Conservation (phyloP, 2,888 invertebrate genomes). For the Ptychoptera contaminata region DNA sequence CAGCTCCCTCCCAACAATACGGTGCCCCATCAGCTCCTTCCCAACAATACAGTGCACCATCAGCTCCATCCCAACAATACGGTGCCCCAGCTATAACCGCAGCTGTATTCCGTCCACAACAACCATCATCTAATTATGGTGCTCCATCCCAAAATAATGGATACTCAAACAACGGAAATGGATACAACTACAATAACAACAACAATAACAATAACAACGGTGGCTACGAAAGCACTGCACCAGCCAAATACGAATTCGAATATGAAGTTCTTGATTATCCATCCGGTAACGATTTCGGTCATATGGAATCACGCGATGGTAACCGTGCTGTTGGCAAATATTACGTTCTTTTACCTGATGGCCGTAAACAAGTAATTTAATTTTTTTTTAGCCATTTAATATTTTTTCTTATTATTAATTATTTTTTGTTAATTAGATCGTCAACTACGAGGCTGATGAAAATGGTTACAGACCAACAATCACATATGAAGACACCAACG, state of each 20-base stretch:
- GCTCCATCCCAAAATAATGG: constrained; percentile 19
- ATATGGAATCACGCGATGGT: constrained; percentile 45
- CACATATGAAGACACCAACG: constrained; percentile 44
- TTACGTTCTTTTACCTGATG: constrained; percentile 50
- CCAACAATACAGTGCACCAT: constrained; percentile 21
- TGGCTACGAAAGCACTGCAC: constrained; percentile 22
- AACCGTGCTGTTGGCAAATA: constrained; percentile 45
- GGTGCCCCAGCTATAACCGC: constrained; percentile 36
- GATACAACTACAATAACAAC: constrained; percentile 27
- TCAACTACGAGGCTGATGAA: constrained; percentile 52
- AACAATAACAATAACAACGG: constrained; percentile 25
- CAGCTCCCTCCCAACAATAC: constrained; percentile 16
- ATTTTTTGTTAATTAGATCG: constrained; percentile 32
- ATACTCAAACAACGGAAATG: constrained; percentile 25
- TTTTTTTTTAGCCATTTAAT: not conserved
- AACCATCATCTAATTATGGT: constrained; percentile 17
- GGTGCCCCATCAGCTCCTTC: constrained; percentile 20
- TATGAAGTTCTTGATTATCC: constrained; percentile 48
- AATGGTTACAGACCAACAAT: constrained; percentile 51
- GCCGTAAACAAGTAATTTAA: constrained; percentile 40
- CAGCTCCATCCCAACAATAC: constrained; percentile 33
- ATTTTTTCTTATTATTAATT: not conserved
- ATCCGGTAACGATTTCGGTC: constrained; percentile 50
- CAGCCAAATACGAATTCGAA: constrained; percentile 52
- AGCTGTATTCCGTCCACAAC: constrained; percentile 28